Base-by-base conservation (phyloP, 2,797 vertebrate genomes). In the Oryzias dopingdopingensis region DNA sequence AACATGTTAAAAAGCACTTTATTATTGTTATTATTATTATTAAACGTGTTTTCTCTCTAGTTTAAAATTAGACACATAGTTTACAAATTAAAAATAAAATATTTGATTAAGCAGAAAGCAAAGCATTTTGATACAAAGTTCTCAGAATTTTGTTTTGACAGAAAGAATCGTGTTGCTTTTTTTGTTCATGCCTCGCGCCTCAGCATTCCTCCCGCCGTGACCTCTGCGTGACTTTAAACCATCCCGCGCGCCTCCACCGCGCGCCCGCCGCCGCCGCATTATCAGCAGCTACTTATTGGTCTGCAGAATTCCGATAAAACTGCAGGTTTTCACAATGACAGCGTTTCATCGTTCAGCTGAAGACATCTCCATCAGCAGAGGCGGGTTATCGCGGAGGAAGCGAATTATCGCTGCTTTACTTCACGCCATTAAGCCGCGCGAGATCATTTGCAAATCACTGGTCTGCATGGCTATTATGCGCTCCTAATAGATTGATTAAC, bases 351-450 rank as follows among this genome's bases (percentile, higher is more conserved):
- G 58, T 71, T 85, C 81, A 79, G 59, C 74, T 79, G 81, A 58
- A 74, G 82, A 81, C 82, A 77, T 85, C 87, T 89, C 79, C 81
- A 87, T 86, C 83, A 89, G 74, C 73, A 46, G 14, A 32, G 46
- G 29, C 13, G 22, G 74, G 77, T 70, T 82, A 74, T 79, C 82
- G 78, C 72, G 73, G 85, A 79, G 83, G 84, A 81, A 79, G 80
- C 81, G 84, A 90, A 88, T 89, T 67, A 90, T 84, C 70, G 55
- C 66, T 57, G 65, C 56, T 75, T 81, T 77, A 84, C 87, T 85
- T 81, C 88, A 76, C 73, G 58, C 67, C 89, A 90, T 91, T 91
- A 86, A 90, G 84, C 86, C 79, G 68, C 72, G 66, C 79, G 78
- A 82, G 49, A 86, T 87, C 79, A 74, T 86, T 82, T 86, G 83